phyloP scores from a whole-genome alignment of 1,140 invertebrate genomes.

The Phymastichus coffea region DNA sequence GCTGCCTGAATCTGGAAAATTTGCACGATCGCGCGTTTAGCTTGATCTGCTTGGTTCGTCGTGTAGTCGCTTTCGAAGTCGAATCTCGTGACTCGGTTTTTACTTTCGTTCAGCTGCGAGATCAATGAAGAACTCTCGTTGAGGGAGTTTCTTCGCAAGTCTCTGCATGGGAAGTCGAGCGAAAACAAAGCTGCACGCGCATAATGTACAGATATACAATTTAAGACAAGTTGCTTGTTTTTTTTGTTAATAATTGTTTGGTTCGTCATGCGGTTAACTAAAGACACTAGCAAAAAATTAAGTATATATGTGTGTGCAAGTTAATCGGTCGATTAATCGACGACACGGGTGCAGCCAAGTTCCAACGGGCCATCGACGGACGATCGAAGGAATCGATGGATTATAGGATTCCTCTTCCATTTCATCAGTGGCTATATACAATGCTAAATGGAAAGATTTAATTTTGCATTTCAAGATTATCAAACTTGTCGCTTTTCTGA shows the following conservation, averaged over 20 bases:
- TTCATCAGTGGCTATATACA: no score
- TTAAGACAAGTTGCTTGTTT: background rate
- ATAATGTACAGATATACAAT: background rate
- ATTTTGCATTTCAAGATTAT: background rate
- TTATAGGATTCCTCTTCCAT: no score
- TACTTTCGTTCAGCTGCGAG: no score
- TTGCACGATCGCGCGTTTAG: no score
- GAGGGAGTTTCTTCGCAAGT: no score
- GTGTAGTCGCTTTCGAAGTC: no score
- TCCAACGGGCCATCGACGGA: constrained; percentile 35
- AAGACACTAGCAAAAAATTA: constrained; percentile 45
- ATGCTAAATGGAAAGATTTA: background rate
- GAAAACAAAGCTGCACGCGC: constrained; percentile 25
- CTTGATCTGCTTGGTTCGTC: no score
- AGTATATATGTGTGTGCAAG: no score
- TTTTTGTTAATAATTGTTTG: constrained; percentile 33
- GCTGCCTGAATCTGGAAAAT: constrained; percentile 61
- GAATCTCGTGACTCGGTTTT: no score
- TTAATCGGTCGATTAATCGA: constrained; percentile 49
- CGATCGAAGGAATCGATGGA: constrained; percentile 28
- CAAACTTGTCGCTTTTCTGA: no score
- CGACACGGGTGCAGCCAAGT: constrained; percentile 42
- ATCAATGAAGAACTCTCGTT: no score
- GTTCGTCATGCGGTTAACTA: constrained; percentile 53
- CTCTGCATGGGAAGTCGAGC: constrained; percentile 9